These are phyloP conservation scores for Semnornis frantzii DNA, from an alignment of 2,113 vertebrate species.

Conservation along the genomic window DNA sequence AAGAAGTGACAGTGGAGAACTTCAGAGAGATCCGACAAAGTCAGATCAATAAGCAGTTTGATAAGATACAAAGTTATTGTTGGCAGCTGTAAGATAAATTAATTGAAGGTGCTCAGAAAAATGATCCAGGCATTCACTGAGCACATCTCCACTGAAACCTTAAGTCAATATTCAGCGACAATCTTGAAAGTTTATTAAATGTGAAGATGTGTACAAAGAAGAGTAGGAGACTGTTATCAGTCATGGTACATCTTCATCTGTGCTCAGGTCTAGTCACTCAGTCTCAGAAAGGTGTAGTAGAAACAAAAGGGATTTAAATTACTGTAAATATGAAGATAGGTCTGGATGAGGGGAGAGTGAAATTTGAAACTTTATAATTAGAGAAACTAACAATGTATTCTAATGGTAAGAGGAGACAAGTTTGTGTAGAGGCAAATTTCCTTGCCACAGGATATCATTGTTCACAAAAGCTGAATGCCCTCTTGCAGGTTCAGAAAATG, in stretches of 20 bases:
- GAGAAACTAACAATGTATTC: neutral
- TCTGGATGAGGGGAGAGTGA: neutral
- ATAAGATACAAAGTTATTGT: constrained; percentile 52
- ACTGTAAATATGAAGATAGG: neutral
- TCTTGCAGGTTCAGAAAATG: neutral
- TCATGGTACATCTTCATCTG: neutral
- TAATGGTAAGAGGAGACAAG: neutral
- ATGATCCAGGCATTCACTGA: constrained; percentile 6
- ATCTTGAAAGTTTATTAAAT: neutral
- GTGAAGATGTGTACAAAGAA: neutral
- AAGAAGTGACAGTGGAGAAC: constrained; percentile 48
- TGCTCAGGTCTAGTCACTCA: neutral
- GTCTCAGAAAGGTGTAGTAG: neutral
- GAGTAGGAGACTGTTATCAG: neutral
- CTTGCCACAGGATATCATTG: constrained; percentile 5
- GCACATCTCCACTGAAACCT: constrained; percentile 14
- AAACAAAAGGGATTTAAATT: neutral
- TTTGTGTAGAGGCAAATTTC: neutral
- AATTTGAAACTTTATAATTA: neutral
- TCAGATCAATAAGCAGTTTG: constrained; percentile 45
- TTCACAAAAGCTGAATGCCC: neutral
- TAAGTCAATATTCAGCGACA: neutral
- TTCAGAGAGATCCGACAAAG: constrained; percentile 49
- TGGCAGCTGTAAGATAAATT: constrained; percentile 52
- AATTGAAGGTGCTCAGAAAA: constrained; percentile 35